Conservation (phyloP, 2,113 vertebrate genomes). For the Sapajus apella region DNA sequence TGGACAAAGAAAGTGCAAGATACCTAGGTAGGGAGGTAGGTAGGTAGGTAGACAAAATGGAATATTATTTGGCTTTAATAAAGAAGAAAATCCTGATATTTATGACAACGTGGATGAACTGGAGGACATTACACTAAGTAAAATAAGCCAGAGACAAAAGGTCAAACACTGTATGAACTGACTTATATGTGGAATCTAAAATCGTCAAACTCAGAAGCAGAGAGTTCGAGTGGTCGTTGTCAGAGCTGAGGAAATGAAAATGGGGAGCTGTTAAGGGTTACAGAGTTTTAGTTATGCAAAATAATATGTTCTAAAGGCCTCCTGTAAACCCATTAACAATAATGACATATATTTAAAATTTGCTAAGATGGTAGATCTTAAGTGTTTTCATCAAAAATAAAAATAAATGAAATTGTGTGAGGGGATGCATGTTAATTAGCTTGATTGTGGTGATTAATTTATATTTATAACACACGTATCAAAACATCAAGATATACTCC, state of each 20-base stretch:
- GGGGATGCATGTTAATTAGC: not conserved
- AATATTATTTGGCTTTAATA: not conserved
- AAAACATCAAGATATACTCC: not conserved
- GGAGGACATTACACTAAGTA: not conserved
- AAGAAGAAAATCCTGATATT: not conserved
- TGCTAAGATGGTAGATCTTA: not conserved
- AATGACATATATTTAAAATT: not conserved
- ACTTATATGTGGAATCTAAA: not conserved
- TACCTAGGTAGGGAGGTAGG: not conserved
- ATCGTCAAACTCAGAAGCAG: not conserved
- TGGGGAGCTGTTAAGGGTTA: not conserved
- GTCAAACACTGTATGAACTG: not conserved
- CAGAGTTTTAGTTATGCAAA: not conserved
- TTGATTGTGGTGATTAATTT: not conserved
- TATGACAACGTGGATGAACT: not conserved
- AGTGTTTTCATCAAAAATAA: not conserved
- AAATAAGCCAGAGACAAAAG: not conserved
- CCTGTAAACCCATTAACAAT: not conserved
- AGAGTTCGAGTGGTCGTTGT: not conserved
- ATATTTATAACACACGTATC: not conserved
- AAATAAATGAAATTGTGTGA: not conserved
- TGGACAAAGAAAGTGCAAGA: not conserved
- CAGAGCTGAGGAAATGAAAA: not conserved
- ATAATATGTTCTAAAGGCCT: not conserved
- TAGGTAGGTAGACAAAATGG: not conserved